Conservation (phyloP, 2,797 vertebrate genomes). For the Lithobates sylvaticus region DNA sequence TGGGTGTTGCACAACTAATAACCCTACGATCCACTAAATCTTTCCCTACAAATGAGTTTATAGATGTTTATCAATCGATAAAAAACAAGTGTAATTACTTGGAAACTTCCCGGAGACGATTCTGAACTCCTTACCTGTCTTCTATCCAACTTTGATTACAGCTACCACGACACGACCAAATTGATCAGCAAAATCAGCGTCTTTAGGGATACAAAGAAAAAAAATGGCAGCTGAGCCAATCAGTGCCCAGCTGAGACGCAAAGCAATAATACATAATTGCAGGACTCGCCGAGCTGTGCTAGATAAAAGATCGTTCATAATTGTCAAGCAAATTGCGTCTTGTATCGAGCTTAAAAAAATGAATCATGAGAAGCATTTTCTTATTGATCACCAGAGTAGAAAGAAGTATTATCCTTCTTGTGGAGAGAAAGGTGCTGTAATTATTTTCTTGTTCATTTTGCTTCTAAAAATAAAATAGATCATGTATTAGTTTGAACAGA, state of each 20-base stretch:
- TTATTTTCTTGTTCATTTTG: conserved; percentile 54
- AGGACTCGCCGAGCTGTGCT: conserved; percentile 59
- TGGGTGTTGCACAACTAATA: conserved; percentile 18
- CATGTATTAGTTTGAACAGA: conserved; percentile 36
- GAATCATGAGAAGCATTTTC: conserved; percentile 63
- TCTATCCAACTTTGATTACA: conserved; percentile 52
- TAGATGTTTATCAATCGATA: conserved; percentile 56
- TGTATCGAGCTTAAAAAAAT: conserved; percentile 63
- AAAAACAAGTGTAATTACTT: conserved; percentile 56
- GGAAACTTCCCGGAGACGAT: conserved; percentile 54
- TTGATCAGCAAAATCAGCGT: conserved; percentile 59
- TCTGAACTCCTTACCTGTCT: conserved; percentile 38
- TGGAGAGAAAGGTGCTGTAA: conserved; percentile 47
- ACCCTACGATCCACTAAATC: conserved; percentile 30
- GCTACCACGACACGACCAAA: conserved; percentile 40
- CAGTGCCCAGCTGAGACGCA: conserved; percentile 40
- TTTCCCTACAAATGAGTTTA: conserved; percentile 47
- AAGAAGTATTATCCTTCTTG: conserved; percentile 61
- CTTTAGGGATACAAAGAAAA: conserved; percentile 40
- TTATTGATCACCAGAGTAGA: conserved; percentile 60
- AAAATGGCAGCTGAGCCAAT: conserved; percentile 44
- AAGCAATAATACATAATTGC: conserved; percentile 63
- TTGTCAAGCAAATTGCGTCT: conserved; percentile 63
- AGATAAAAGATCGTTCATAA: conserved; percentile 64
- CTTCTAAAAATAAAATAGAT: conserved; percentile 47